Conservation (phyloP, 2,888 invertebrate species). For the Hesperia comma region DNA sequence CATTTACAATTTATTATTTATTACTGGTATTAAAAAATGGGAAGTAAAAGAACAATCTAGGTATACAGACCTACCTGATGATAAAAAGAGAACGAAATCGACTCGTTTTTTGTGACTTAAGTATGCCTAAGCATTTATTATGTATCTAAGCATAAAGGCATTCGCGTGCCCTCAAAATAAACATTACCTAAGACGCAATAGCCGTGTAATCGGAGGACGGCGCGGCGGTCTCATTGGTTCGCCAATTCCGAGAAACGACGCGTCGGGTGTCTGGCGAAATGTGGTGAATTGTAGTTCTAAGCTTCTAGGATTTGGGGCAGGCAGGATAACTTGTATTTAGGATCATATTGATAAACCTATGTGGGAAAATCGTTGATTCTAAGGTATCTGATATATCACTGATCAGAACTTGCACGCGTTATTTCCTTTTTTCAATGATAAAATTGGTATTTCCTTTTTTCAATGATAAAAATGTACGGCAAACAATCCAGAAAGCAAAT, state of each 20-base stretch:
- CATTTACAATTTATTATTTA: no score
- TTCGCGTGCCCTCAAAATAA: constrained; percentile 47
- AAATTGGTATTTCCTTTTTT: no score
- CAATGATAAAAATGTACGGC: no score
- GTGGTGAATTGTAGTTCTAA: not conserved
- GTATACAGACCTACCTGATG: no score
- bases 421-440: no score
- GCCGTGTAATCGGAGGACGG: constrained; percentile 59
- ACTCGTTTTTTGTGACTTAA: constrained; percentile 36
- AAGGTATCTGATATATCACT: no score
- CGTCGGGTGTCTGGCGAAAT: constrained; percentile 4
- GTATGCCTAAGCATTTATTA: constrained; percentile 12
- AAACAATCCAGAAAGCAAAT: no score
- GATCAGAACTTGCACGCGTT: no score
- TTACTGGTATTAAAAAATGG: no score
- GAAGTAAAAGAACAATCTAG: no score
- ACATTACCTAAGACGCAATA: constrained; percentile 52
- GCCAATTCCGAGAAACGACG: constrained; percentile 28
- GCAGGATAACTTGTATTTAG: not conserved
- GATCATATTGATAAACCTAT: no score
- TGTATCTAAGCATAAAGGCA: constrained; percentile 19
- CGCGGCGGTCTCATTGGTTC: constrained; percentile 51
- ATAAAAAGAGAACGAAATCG: not conserved
- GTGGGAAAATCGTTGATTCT: no score
- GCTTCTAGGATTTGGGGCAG: constrained; percentile 1